Evolutionary conservation across 2,113 vertebrate species (phyloP).

Genomic region (Nettapus auritus): DNA sequence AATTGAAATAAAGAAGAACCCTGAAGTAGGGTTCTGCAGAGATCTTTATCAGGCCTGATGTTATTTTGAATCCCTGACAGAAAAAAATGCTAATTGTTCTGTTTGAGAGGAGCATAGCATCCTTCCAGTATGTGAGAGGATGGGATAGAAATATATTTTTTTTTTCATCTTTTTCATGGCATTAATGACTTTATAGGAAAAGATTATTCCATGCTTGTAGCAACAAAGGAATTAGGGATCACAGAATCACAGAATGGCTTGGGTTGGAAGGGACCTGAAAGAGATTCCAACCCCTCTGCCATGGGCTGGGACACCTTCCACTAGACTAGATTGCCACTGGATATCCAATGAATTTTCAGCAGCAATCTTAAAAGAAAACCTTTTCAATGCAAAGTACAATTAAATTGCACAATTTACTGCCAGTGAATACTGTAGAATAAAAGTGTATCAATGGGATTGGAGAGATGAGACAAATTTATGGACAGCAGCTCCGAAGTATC

Average conservation of each 20-base stretch:
- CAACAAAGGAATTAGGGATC: not conserved
- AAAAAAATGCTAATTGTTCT: not conserved
- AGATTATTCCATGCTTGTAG: not conserved
- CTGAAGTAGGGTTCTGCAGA: rapidly evolving
- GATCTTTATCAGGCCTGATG: not conserved
- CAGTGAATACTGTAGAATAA: not conserved
- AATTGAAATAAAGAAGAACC: not conserved
- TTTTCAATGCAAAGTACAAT: not conserved
- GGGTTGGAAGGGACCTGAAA: too few relatives aligned
- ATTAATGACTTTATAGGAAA: not conserved
- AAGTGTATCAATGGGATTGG: not conserved
- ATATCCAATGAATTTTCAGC: not conserved
- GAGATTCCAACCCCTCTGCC: too few relatives aligned
- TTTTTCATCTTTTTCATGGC: not conserved
- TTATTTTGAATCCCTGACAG: not conserved
- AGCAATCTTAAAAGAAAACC: not conserved
- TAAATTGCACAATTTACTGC: not conserved
- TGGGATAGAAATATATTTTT: rapidly evolving
- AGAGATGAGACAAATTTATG: not conserved
- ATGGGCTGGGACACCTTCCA: too few relatives aligned
- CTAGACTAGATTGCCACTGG: too few relatives aligned
- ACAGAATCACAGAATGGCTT: too few relatives aligned
- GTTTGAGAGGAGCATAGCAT: not conserved
- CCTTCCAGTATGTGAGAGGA: rapidly evolving
- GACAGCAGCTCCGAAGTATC: not conserved